phyloP scores from a whole-genome alignment of 2,113 vertebrate species.

The Periophthalmodon schlosseri region DNA sequence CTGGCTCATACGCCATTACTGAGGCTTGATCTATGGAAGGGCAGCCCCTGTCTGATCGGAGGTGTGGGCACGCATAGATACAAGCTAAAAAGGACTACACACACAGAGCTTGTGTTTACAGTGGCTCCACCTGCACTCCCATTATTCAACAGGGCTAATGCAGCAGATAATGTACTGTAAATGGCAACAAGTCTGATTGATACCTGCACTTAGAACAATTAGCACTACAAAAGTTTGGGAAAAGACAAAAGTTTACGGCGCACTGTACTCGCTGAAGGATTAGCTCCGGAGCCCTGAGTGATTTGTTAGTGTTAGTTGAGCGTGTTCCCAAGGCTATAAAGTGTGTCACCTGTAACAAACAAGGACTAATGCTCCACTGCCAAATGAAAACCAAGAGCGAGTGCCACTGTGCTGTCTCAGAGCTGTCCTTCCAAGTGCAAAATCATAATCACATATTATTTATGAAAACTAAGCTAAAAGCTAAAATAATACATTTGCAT shows the following conservation, averaged over 20 bases:
- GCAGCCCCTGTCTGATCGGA: slow-evolving; percentile 47
- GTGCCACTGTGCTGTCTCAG: slow-evolving; percentile 51
- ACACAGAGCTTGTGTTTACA: slow-evolving; percentile 59
- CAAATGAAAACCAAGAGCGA: slow-evolving; percentile 66
- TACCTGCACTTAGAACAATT: slow-evolving; percentile 77
- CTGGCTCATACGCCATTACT: slow-evolving; percentile 75
- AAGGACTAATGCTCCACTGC: slow-evolving; percentile 67
- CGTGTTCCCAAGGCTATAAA: slow-evolving; percentile 66
- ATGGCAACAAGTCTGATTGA: slow-evolving; percentile 76
- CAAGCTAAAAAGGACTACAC: slow-evolving; percentile 50
- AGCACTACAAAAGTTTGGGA: slow-evolving; percentile 68
- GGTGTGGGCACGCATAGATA: slow-evolving; percentile 44
- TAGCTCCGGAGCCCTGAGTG: slow-evolving; percentile 47
- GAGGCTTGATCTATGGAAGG: slow-evolving; percentile 65
- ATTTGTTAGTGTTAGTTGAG: slow-evolving; percentile 74
- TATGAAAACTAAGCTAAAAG: slow-evolving; percentile 14
- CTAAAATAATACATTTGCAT: neutral
- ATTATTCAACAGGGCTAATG: slow-evolving; percentile 75
- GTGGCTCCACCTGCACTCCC: slow-evolving; percentile 60
- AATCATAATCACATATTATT: slow-evolving; percentile 18
- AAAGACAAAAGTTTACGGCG: slow-evolving; percentile 67
- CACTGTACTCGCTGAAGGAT: slow-evolving; percentile 40
- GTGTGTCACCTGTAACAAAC: slow-evolving; percentile 67
- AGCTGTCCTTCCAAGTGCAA: slow-evolving; percentile 4
- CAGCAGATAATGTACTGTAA: slow-evolving; percentile 78